Conservation (phyloP, 2,113 vertebrate genomes). For the Plestiodon gilberti region DNA sequence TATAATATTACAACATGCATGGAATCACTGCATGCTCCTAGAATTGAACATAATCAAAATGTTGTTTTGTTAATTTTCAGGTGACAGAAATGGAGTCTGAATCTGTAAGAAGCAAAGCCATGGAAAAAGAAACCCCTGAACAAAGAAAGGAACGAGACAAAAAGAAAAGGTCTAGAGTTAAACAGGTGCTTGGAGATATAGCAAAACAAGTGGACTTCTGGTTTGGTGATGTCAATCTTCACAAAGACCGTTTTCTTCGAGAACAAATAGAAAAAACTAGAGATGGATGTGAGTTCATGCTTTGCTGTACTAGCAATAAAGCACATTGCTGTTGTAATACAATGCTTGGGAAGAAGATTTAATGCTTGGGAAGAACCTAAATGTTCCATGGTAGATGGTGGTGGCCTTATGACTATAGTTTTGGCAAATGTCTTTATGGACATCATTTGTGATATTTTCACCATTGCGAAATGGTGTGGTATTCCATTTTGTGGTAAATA, state of each 20-base stretch:
- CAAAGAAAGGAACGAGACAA: constrained; percentile 91
- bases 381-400: not conserved
- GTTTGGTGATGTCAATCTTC: constrained; percentile 97
- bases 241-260: constrained; percentile 92
- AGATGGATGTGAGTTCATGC: constrained; percentile 88
- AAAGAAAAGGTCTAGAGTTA: constrained; percentile 95
- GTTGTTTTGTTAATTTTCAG: not conserved
- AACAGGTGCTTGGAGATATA: constrained; percentile 92
- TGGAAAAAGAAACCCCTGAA: constrained; percentile 72
- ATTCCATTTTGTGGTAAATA: not conserved
- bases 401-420: not conserved
- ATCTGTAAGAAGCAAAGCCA: constrained; percentile 59
- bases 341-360: accelerated
- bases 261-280: constrained; percentile 92
- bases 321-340: not conserved
- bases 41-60: not conserved
- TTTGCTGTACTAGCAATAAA: not conserved
- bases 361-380: not conserved
- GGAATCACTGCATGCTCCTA: not conserved
- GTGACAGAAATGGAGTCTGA: constrained; percentile 78
- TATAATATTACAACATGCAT: not conserved
- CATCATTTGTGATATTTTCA: not conserved
- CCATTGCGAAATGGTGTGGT: too few relatives aligned
- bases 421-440: not conserved
- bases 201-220: constrained; percentile 98